phyloP scores from a whole-genome alignment of 2,113 vertebrate species.

The Castor canadensis region DNA sequence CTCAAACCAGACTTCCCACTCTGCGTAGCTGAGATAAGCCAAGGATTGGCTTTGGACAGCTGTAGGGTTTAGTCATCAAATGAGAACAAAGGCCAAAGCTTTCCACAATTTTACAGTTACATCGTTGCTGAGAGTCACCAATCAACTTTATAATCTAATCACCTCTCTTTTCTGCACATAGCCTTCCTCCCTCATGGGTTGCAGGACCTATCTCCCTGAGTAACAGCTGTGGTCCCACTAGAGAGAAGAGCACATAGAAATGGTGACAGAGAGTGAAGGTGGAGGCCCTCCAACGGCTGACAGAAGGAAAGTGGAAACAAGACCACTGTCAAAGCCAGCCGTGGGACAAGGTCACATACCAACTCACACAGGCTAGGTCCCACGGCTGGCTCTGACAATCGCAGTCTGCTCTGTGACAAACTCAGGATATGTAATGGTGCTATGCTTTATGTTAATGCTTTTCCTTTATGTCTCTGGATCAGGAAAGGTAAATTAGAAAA shows the following conservation, averaged over 20 bases:
- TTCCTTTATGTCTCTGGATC: not conserved
- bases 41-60: not conserved
- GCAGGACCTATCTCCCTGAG: not conserved
- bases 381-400: too few relatives aligned
- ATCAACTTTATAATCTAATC: not conserved
- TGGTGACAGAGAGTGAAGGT: not conserved
- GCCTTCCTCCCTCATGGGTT: not conserved
- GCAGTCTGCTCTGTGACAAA: too few relatives aligned
- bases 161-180: not conserved
- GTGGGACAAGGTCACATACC: too few relatives aligned
- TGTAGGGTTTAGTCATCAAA: not conserved
- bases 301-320: not conserved
- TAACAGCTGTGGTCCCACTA: not conserved
- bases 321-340: too few relatives aligned
- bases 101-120: not conserved
- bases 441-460: not conserved
- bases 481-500: not conserved
- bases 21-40: constrained; percentile 28
- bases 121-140: not conserved
- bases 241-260: not conserved
- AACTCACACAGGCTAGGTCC: too few relatives aligned
- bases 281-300: not conserved
- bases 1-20: not conserved
- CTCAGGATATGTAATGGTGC: not conserved
- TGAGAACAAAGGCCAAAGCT: not conserved